Evolutionary conservation across 2,888 invertebrate genomes (phyloP).

Genomic region (Drosophila percnosoma): DNA sequence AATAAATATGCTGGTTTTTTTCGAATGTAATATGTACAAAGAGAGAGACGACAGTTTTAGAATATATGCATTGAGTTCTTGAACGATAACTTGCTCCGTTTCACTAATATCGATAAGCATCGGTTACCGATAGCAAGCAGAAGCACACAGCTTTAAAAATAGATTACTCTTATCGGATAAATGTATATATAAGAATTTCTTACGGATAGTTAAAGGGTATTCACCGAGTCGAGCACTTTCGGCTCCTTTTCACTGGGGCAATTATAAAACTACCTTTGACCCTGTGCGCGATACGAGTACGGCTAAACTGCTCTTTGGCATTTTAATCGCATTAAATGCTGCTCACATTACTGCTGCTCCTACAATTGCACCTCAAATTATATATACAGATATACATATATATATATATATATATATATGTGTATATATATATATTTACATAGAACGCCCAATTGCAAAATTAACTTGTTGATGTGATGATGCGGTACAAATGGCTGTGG

Average conservation of each 20-base stretch:
- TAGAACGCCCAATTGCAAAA: conserved; percentile 58
- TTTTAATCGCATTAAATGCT: conserved; percentile 74
- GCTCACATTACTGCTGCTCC: conserved; percentile 37
- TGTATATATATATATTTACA: not conserved
- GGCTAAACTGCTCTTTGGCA: conserved; percentile 57
- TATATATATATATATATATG: not conserved
- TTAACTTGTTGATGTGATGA: conserved; percentile 77
- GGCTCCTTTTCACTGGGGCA: conserved; percentile 24
- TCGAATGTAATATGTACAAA: not conserved
- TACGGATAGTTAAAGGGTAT: not conserved
- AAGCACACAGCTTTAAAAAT: not conserved
- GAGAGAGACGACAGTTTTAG: not conserved
- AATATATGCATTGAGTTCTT: not conserved
- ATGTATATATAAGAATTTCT: not conserved
- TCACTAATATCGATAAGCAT: not conserved
- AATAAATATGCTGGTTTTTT: not conserved
- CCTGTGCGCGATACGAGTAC: conserved; percentile 5
- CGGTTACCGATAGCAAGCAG: not conserved
- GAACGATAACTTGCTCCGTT: not conserved
- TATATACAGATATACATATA: too few relatives aligned
- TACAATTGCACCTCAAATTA: not conserved
- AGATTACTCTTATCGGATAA: not conserved
- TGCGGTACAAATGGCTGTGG: conserved; percentile 31
- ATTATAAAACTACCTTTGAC: conserved; percentile 56
- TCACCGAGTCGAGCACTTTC: not conserved